phyloP scores from a whole-genome alignment of 2,113 vertebrate species.

The Gnathonemus longibarbis region DNA sequence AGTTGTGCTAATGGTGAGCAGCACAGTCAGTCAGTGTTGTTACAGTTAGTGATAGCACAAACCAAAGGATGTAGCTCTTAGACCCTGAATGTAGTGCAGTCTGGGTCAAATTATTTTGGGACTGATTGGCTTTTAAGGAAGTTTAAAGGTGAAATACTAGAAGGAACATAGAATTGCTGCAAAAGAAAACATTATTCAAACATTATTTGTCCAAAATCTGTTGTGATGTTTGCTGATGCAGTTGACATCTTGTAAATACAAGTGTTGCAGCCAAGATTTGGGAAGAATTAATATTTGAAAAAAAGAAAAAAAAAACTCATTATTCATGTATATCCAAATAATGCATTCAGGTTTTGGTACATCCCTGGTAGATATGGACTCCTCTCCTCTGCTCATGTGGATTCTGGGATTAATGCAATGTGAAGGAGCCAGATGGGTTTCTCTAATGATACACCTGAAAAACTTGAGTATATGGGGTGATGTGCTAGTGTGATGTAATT shows the following conservation, averaged over 20 bases:
- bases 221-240: not conserved
- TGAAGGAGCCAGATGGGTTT: not conserved
- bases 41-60: not conserved
- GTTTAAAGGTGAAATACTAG: not conserved
- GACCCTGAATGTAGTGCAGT: not conserved
- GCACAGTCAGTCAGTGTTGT: not conserved
- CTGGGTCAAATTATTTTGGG: not conserved
- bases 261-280: not conserved
- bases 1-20: not conserved
- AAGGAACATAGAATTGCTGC: not conserved
- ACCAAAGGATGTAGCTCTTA: not conserved
- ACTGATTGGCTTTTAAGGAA: not conserved
- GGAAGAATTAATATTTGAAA: not conserved
- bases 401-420: not conserved
- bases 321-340: not conserved
- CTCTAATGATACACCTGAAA: not conserved
- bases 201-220: not conserved
- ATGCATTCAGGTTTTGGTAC: not conserved
- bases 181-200: not conserved
- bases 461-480: not conserved
- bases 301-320: not conserved
- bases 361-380: not conserved
- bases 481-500: not conserved
- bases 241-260: not conserved
- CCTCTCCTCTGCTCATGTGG: not conserved